Evolutionary conservation across 2,797 vertebrate species (phyloP).

Genomic region (Paguma larvata): DNA sequence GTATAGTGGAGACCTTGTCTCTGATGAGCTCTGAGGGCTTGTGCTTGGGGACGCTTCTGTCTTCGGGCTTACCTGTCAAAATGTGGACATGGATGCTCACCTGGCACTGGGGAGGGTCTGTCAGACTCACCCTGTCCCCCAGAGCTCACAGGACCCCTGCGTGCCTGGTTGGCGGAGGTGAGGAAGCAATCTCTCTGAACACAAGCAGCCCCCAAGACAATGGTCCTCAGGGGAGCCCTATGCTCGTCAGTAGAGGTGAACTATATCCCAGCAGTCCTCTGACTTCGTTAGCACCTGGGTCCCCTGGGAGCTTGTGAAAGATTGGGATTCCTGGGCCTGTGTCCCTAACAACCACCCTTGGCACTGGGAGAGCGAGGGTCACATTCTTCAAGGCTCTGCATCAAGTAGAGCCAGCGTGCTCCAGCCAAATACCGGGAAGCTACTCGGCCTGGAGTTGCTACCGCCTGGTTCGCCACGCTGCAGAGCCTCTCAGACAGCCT

Average conservation of each 20-base stretch:
- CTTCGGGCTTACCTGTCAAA: background rate
- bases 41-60: background rate
- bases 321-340: background rate
- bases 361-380: background rate
- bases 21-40: background rate
- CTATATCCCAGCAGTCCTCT: background rate
- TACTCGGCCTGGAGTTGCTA: background rate
- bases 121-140: no score
- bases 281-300: background rate
- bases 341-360: background rate
- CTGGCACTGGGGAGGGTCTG: background rate
- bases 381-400: background rate
- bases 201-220: background rate
- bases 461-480: no score
- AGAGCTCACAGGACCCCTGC: no score
- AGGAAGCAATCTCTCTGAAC: background rate
- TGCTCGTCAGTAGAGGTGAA: rapidly evolving
- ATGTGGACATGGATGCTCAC: background rate
- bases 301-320: background rate
- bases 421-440: background rate
- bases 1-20: background rate
- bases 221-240: background rate
- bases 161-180: background rate
- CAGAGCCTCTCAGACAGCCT: background rate
- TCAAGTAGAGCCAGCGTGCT: background rate